These are phyloP conservation scores for Parapsyche elsis DNA, from an alignment of 1,140 invertebrate genomes.

Conservation along the genomic window DNA sequence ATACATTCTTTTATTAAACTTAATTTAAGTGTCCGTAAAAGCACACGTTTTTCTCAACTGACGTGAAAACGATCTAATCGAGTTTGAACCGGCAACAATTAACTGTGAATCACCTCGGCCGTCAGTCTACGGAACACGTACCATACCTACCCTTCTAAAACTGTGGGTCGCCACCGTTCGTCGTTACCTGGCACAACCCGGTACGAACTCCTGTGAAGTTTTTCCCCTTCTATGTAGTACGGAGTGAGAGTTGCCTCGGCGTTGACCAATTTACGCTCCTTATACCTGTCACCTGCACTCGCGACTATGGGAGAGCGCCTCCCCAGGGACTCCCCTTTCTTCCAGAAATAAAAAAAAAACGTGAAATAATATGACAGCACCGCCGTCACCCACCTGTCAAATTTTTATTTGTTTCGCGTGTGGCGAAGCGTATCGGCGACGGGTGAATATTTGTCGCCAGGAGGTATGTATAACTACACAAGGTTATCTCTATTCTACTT, in stretches of 20 bases:
- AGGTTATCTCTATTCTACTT: neutral
- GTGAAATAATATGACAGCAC: conserved; percentile 44
- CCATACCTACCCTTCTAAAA: neutral
- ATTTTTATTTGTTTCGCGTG: conserved; percentile 41
- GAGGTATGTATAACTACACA: neutral
- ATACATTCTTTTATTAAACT: too few relatives aligned
- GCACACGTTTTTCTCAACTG: neutral
- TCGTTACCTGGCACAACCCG: conserved; percentile 42
- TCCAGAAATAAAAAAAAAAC: conserved; percentile 4
- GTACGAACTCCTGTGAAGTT: neutral
- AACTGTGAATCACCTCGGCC: neutral
- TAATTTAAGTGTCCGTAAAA: too few relatives aligned
- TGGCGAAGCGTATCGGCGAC: conserved; percentile 29
- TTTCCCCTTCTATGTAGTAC: neutral
- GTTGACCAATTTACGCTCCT: conserved; percentile 51
- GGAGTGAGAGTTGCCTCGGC: neutral
- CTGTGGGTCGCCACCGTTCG: neutral
- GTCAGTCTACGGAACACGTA: too few relatives aligned
- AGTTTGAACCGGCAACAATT: neutral
- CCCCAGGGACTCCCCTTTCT: neutral
- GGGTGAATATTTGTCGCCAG: conserved; percentile 26
- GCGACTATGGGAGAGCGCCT: neutral
- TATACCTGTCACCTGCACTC: conserved; percentile 48
- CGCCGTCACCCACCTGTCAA: conserved; percentile 37
- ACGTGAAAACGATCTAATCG: too few relatives aligned